phyloP scores from a whole-genome alignment of 2,888 invertebrate genomes.

The Hypsopygia costalis region DNA sequence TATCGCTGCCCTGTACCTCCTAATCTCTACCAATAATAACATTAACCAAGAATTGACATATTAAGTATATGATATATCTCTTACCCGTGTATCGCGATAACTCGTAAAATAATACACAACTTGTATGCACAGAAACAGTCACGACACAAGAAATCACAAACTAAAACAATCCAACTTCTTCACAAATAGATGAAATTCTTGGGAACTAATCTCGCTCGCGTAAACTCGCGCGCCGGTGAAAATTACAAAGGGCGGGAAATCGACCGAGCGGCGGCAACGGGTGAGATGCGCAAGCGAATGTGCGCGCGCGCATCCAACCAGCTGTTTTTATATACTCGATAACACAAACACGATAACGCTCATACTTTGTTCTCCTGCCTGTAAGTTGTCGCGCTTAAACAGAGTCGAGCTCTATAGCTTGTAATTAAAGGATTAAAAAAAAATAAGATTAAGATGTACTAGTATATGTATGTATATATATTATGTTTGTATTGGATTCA shows the following conservation, averaged over 20 bases:
- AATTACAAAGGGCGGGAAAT: constrained; percentile 55
- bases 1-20: too few species aligned
- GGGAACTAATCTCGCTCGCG: constrained; percentile 67
- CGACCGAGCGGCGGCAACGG: constrained; percentile 53
- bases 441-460: too few species aligned
- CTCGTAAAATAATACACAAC: constrained; percentile 8
- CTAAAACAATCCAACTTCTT: constrained; percentile 23
- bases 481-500: too few species aligned
- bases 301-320: constrained; percentile 63
- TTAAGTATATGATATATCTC: too few species aligned
- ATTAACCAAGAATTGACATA: too few species aligned
- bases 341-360: constrained; percentile 67
- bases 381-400: not conserved
- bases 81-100: too few species aligned
- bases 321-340: too few species aligned
- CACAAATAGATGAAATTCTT: constrained; percentile 18
- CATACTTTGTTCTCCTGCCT: constrained; percentile 34
- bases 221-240: constrained; percentile 57
- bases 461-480: too few species aligned
- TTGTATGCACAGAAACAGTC: constrained; percentile 11
- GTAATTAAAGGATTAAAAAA: too few species aligned
- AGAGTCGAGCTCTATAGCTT: not conserved
- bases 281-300: constrained; percentile 58
- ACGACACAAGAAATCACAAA: constrained; percentile 21
- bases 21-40: too few species aligned